Evolutionary conservation across 2,113 vertebrate species (phyloP), one percentile per base, ranked within the genome.

Genomic region (Solenodon paradoxus): DNA sequence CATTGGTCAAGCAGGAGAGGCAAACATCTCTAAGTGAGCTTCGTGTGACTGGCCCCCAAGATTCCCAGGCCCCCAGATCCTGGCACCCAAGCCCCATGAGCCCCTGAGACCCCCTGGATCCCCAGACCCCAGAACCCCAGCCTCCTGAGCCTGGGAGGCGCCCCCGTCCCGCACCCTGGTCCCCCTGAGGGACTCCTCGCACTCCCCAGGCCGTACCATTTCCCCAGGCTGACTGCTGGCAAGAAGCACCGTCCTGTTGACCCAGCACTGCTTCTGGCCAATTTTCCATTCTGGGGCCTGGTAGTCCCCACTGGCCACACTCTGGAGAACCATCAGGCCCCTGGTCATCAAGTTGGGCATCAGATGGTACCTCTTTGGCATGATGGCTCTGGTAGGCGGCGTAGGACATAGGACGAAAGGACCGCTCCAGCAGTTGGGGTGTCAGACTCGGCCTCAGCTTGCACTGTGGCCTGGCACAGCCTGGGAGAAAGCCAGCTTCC

Each of bases 281-380:
- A 32, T 72, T 16, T 51, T 97, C 94, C 66, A 42, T 0, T 40
- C 49, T 0, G 45, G 35, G 2, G 35, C 28, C 2, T 17, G 63
- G 28, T 32, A 6, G 1, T 20, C 45, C 2, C 63, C 88, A 22
- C 19, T 5, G 24, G 92, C 87, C 40, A 85, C 5, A 1, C 38
- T 79, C 38, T 87, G 92, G 7, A 98, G 96, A 2, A n/a, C 19
- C 0, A 1, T 1, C 40, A 97, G 59, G 20, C 97, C 95, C 63
- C 57, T 93, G 59, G 80, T 86, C 57, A 97, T 77, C 0, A 28
- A 10, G 57, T 5, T 45, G 74, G 92, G 32, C 0, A 0, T 10
- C 0, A 1, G 0, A 0, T 38, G 49, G 15, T 57, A n/a, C n/a
- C 71, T 81, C 80, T 74, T 64, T 0, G 45, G 26, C 0, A 0